phyloP scores from a whole-genome alignment of 2,113 vertebrate species.

The Xenus cinereus region DNA sequence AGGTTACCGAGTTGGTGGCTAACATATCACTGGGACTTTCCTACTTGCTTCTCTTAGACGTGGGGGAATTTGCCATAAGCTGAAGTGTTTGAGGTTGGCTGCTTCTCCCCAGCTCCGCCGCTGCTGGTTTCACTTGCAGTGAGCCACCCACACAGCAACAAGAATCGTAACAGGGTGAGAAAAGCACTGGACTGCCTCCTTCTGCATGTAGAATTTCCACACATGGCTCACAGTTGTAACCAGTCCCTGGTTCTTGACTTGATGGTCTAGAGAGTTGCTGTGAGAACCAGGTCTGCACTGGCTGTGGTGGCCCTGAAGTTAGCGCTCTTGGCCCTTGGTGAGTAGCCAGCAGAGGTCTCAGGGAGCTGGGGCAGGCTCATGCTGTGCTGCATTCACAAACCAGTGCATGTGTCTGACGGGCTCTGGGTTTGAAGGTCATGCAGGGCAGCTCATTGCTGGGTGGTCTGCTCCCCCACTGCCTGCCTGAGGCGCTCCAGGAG shows the following conservation, averaged over 20 bases:
- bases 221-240: background rate
- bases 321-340: background rate
- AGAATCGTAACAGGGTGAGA: background rate
- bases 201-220: constrained; percentile 12
- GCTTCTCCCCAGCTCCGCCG: constrained; percentile 2
- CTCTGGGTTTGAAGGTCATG: background rate
- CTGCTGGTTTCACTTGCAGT: constrained; percentile 42
- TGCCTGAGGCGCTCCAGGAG: background rate
- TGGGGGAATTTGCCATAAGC: constrained; percentile 40
- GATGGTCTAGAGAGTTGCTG: background rate
- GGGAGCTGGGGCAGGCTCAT: background rate
- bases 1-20: background rate
- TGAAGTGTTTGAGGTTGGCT: constrained; percentile 17
- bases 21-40: constrained; percentile 45
- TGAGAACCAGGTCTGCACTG: background rate
- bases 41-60: constrained; percentile 18
- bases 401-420: background rate
- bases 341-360: background rate
- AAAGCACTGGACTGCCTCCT: background rate
- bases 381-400: background rate
- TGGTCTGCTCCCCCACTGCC: background rate
- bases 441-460: background rate
- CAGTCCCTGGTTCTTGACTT: background rate
- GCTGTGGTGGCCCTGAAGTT: fast-evolving
- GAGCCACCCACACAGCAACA: constrained; percentile 18